Evolutionary conservation across 1,140 invertebrate species (phyloP).

Genomic region (Drosophila fuyamai): DNA sequence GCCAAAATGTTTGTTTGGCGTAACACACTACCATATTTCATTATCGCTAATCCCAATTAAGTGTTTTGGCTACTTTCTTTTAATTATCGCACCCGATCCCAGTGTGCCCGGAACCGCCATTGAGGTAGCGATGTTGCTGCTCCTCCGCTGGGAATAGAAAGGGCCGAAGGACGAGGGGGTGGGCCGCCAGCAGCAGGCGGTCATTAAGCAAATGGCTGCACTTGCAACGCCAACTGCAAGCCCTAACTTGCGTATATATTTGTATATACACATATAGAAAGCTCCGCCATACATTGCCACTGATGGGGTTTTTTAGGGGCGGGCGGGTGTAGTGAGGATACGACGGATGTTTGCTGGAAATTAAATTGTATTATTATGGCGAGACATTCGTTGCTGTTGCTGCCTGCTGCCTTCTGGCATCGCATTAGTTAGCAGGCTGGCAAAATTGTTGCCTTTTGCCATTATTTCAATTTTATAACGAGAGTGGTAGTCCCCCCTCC

Average conservation of each 20-base stretch:
- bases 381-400: slow-evolving; percentile 73
- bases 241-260: slow-evolving; percentile 15
- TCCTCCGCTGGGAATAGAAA: slow-evolving; percentile 14
- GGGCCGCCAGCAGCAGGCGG: slow-evolving; percentile 64
- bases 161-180: slow-evolving; percentile 30
- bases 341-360: slow-evolving; percentile 81
- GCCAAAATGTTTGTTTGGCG: slow-evolving; percentile 24
- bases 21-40: slow-evolving; percentile 16
- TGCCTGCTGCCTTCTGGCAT: slow-evolving; percentile 56
- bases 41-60: slow-evolving; percentile 51
- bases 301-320: slow-evolving; percentile 15
- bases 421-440: slow-evolving; percentile 73
- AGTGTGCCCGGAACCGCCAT: slow-evolving; percentile 51
- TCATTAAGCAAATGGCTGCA: slow-evolving; percentile 82
- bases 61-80: slow-evolving; percentile 59
- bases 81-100: slow-evolving; percentile 51
- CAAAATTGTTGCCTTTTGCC: slow-evolving; percentile 62
- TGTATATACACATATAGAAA: slow-evolving; percentile 26
- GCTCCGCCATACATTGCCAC: slow-evolving; percentile 63
- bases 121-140: slow-evolving; percentile 62
- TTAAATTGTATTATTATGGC: slow-evolving; percentile 83
- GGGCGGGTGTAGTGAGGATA: background rate
- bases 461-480: slow-evolving; percentile 66
- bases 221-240: slow-evolving; percentile 65
- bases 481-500: slow-evolving; percentile 30